Base-by-base conservation (phyloP, 2,888 invertebrate species). In the Drosophila emarginata region DNA sequence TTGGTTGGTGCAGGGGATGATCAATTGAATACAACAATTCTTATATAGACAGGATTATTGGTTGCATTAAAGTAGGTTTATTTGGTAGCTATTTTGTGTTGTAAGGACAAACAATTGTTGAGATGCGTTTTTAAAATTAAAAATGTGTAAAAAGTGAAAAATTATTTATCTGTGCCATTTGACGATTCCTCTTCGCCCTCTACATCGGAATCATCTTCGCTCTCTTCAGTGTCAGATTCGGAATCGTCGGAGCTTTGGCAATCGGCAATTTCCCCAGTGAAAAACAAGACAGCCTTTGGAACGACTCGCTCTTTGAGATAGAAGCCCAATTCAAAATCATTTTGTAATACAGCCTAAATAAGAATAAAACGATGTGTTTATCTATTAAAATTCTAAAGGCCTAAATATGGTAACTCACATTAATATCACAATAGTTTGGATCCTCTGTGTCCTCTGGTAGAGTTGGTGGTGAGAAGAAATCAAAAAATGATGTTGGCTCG, bases 271-370 rank as follows among this genome's bases (percentile, higher is more conserved):
- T 96, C 96, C 85, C 99, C 99, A 61, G 99, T 99, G 93, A 95
- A 99, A 91, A 97, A 98, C 36, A 99, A 94, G 32, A 99, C 96
- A 59, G 99, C 99, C 89, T 97, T 95, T 1, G 99, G 98, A 52
- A 99, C 96, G 61, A 99, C 96, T 62, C 98, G 95, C 92, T 99
- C 99, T 88, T 98, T 95, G 88, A 99, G 95, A 92, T 98, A 98
- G 93, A 99, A 98, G 1, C 99, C 99, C 91, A 99, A 96, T 93
- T 99, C 99, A 92, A 98, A 99, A 93, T 99, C 99, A 63, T 96
- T 96, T 72, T 91, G 88, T 21, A 91, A 69, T 56, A 89, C 86
- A 11, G 83, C 77, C 91, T 90, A 15, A 28, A 58, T 21, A n/a
- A 37, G 51, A 9, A 32, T 40, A 2, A 18, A 11, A 9, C 3